Evolutionary conservation across 2,888 invertebrate species (phyloP), one percentile per base, ranked within the genome.

Genomic region (Drosophila ochracea): DNA sequence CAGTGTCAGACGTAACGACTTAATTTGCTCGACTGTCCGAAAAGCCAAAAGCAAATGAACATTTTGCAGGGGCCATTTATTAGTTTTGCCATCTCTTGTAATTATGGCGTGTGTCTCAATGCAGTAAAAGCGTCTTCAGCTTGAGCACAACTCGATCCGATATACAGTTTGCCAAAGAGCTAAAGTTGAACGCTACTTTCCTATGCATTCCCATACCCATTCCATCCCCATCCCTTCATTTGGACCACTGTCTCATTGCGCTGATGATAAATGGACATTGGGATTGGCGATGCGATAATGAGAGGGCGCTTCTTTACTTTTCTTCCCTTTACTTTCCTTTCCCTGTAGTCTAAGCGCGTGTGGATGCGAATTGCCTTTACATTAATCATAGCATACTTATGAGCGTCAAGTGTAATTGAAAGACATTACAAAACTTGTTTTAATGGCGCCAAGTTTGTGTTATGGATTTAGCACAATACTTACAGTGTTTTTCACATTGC

Each of bases 351-450:
- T 54, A 25, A 21, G 33, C 54, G 35, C 55, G 57, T 67, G 60
- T 65, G 58, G 71, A 64, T 47, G 49, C 35, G 61, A 60, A 54
- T 52, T 39, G 78, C 74, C 70, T 88, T 82, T 90, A 85, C 90
- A 85, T 90, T 90, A 90, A 85, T 85, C 85, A 85, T 85, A 76
- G 89, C 89, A 90, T 85, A 90, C 90, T 90, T 85, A 90, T 90
- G 86, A 80, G 90, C 82, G 85, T 83, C 88, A 76, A 84, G 88
- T 84, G 83, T 84, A 84, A 89, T 84, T 84, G 84, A 84, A 84
- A 84, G 84, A 87, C 84, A 89, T 89, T 89, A 80, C 63, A 87
- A 87, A 84, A 84, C 88, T 84, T 87, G 90, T 84, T 84, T 74
- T 84, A 87, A 84, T 84, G 84, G 84, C 79, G 63, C 31, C 67